These are phyloP conservation scores for Drosophila suzukii DNA, from an alignment of 1,140 invertebrate genomes.

Conservation along the genomic window DNA sequence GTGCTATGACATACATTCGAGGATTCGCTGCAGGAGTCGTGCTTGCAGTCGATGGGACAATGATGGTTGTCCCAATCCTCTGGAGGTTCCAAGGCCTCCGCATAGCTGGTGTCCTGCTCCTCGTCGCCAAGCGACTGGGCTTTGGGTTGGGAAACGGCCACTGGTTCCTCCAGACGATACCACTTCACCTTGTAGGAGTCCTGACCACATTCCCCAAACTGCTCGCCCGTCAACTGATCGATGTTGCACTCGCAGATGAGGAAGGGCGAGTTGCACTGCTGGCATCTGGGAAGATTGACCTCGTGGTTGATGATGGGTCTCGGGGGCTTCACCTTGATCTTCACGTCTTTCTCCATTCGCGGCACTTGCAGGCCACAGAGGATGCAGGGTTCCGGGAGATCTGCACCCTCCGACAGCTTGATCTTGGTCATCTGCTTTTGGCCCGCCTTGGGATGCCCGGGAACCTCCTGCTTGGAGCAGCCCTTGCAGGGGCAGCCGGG, in stretches of 20 bases:
- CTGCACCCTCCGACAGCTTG: slow-evolving; percentile 34
- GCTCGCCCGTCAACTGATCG: slow-evolving; percentile 62
- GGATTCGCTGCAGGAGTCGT: slow-evolving; percentile 43
- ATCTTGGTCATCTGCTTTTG: slow-evolving; percentile 17
- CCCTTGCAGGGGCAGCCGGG: slow-evolving; percentile 48
- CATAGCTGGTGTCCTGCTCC: slow-evolving; percentile 11
- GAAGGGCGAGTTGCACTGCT: slow-evolving; percentile 60
- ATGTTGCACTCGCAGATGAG: slow-evolving; percentile 75
- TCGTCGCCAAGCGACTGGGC: too few species aligned
- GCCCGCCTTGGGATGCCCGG: slow-evolving; percentile 39
- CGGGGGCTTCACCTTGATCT: slow-evolving; percentile 30
- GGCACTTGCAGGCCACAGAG: slow-evolving; percentile 68
- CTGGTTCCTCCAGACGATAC: slow-evolving; percentile 57
- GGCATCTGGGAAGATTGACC: slow-evolving; percentile 55
- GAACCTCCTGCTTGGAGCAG: slow-evolving; percentile 47
- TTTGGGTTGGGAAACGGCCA: not conserved
- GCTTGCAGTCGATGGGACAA: slow-evolving; percentile 64
- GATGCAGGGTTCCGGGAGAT: slow-evolving; percentile 53
- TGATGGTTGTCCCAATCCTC: slow-evolving; percentile 69
- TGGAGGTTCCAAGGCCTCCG: slow-evolving; percentile 34
- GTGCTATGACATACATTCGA: slow-evolving; percentile 45
- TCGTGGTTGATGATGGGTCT: slow-evolving; percentile 65
- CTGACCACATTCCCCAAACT: slow-evolving; percentile 69
- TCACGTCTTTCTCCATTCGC: slow-evolving; percentile 9
- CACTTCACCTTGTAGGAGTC: slow-evolving; percentile 74